Conservation (phyloP, 2,113 vertebrate species). For the Callorhinus ursinus region DNA sequence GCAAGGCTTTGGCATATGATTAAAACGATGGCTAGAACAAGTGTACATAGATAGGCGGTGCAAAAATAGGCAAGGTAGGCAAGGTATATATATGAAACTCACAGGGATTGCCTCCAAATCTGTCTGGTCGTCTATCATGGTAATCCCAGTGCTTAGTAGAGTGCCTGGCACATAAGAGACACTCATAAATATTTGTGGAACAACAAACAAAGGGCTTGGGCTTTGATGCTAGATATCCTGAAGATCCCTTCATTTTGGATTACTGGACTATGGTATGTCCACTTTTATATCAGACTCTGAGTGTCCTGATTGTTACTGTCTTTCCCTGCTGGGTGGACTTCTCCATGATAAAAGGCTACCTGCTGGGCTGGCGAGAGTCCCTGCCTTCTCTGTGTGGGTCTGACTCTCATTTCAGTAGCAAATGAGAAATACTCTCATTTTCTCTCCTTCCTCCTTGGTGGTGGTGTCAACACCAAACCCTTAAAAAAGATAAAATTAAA, state of each 20-base stretch:
- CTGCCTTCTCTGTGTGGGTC: neutral
- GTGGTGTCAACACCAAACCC: neutral
- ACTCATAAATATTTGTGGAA: neutral
- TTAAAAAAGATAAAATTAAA: neutral
- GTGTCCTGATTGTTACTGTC: neutral
- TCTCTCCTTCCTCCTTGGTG: neutral
- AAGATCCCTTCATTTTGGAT: neutral
- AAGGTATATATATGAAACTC: neutral
- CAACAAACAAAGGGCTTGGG: neutral
- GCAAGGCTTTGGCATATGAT: neutral
- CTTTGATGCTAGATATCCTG: neutral
- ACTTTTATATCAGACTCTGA: neutral
- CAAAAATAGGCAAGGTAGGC: neutral
- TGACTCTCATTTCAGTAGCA: neutral
- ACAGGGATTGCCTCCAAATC: neutral
- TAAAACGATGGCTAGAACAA: neutral
- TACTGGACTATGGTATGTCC: neutral
- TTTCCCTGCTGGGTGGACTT: neutral
- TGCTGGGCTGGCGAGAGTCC: neutral
- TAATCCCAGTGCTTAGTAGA: neutral
- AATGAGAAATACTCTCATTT: neutral
- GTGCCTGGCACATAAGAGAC: neutral
- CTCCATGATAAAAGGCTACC: neutral
- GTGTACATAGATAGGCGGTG: neutral
- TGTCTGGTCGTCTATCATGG: neutral